Evolutionary conservation across 2,113 vertebrate species (phyloP).

Genomic region (Caloenas nicobarica): DNA sequence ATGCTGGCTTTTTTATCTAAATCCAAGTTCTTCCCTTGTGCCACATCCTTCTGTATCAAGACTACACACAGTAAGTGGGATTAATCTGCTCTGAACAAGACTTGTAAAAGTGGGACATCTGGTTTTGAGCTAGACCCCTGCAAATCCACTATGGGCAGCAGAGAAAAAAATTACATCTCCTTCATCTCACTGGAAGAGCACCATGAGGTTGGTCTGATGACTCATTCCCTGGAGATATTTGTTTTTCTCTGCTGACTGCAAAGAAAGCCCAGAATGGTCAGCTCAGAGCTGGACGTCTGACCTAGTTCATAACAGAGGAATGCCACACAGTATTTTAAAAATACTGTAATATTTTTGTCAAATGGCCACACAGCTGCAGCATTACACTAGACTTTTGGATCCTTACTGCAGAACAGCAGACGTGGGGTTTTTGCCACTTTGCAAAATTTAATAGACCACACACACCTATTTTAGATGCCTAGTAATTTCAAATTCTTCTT

Average conservation of each 20-base stretch:
- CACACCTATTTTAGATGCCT: background rate
- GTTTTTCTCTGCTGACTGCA: background rate
- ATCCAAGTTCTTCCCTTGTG: background rate
- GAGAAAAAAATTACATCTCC: background rate
- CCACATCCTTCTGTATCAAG: background rate
- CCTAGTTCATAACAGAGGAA: background rate
- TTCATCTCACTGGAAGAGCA: conserved; percentile 4
- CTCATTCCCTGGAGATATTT: background rate
- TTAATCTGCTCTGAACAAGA: background rate
- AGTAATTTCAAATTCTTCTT: background rate
- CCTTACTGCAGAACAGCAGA: background rate
- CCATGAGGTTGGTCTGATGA: background rate
- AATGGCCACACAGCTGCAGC: conserved; percentile 28
- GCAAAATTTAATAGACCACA: background rate
- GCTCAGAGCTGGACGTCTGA: background rate
- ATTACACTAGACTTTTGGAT: conserved; percentile 2
- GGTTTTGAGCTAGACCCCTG: background rate
- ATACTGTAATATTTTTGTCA: background rate
- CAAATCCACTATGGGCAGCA: background rate
- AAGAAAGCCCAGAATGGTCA: background rate
- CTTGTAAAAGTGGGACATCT: background rate
- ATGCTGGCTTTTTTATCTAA: background rate
- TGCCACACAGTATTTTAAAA: background rate
- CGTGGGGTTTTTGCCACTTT: background rate
- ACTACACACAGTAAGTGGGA: background rate